Evolutionary conservation across 2,113 vertebrate species (phyloP), one percentile per base, ranked within the genome.

Genomic region (Australoheros scitulus): DNA sequence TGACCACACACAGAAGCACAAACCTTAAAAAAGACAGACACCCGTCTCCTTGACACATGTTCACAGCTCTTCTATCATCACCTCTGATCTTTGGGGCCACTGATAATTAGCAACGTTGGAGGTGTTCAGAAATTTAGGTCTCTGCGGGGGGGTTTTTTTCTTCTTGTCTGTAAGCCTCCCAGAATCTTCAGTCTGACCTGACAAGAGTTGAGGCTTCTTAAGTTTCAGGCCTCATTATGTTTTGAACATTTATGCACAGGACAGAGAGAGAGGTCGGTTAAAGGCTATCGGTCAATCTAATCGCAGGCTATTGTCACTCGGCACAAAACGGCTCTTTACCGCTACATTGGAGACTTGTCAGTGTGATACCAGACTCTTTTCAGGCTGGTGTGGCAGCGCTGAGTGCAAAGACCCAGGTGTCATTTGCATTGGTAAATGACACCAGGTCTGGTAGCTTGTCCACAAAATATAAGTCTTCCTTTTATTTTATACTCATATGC

Each of bases 251-350:
- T 68, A 83, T 85, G 24, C 34, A 43, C 79, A 43, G 52, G 70
- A 61, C 75, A 20, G 64, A 61, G 60, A 84, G 77, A 79, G 82
- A 92, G 93, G 93, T 79, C 91, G 86, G 56, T 63, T 64, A 20
- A 79, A 88, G 93, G 89, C 88, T 81, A 91, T 87, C 82, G 64
- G 85, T 86, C 68, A 82, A 80, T 77, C 85, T 61, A 58, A 88
- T 90, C 87, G 88, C 55, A 57, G 4, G 70, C 82, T 78, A 87
- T 93, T 92, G 90, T 94, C 83, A 88, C 85, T 86, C 68, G 34
- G 61, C 63, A 92, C 91, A 94, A 94, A 93, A 89, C 84, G 88
- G 81, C 87, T 85, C 80, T 94, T 93, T 79, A 68, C 70, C 2
- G 36, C 61, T 85, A 89, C 93, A 87, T 70, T 76, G 64, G 82